Conservation (phyloP, 2,113 vertebrate genomes). For the Fregata magnificens region DNA sequence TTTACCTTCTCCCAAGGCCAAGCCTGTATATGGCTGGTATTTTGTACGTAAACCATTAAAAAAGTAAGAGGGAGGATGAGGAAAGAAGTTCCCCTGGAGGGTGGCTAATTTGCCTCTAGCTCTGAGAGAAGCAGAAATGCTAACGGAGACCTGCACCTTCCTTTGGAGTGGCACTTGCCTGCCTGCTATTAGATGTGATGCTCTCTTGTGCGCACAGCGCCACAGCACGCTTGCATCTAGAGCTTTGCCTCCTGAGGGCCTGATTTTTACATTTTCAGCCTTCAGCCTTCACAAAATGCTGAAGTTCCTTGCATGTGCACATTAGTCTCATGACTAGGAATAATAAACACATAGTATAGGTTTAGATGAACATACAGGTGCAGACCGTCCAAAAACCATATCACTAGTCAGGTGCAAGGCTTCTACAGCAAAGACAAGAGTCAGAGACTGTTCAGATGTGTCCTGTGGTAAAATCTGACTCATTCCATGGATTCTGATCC, state of each 20-base stretch:
- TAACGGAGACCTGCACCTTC: not conserved
- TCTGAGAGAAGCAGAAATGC: not conserved
- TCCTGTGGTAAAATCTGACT: not conserved
- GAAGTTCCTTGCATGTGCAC: too few relatives aligned
- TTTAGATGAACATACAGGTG: not conserved
- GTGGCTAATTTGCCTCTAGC: not conserved
- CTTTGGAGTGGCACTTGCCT: not conserved
- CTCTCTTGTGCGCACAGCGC: accelerated
- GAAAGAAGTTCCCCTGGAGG: not conserved
- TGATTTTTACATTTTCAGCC: not conserved
- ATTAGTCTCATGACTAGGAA: not conserved
- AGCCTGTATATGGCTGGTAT: not conserved
- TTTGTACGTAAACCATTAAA: not conserved
- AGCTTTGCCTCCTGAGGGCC: not conserved
- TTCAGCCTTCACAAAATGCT: not conserved
- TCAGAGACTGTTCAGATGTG: not conserved
- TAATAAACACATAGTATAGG: not conserved
- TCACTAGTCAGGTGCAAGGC: not conserved
- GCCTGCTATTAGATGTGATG: not conserved
- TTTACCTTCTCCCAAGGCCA: not conserved
- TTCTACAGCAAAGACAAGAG: not conserved
- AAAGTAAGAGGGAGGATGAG: not conserved
- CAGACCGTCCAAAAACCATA: not conserved
- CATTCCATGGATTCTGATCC: not conserved
- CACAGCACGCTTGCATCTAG: accelerated